phyloP scores from a whole-genome alignment of 2,888 invertebrate genomes.

The Urechis unicinctus region DNA sequence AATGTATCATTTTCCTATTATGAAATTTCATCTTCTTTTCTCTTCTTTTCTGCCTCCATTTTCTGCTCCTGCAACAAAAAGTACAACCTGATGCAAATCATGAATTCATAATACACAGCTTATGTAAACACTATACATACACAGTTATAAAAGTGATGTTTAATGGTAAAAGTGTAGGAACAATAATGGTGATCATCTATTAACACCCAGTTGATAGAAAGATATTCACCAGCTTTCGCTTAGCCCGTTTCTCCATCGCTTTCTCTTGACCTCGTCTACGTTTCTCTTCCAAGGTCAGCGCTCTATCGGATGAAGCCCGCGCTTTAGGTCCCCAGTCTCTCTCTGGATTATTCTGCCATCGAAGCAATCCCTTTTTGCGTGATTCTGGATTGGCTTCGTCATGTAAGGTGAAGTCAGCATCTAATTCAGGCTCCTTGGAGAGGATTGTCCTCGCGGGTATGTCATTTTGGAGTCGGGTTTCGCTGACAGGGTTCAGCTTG shows the following conservation, averaged over 20 bases:
- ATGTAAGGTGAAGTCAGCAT: constrained; percentile 50
- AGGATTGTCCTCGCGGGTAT: constrained; percentile 36
- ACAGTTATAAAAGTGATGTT: too few relatives aligned
- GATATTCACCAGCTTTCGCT: too few relatives aligned
- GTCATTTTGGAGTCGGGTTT: constrained; percentile 29
- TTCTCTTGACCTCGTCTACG: constrained; percentile 8
- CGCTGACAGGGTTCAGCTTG: constrained; percentile 37
- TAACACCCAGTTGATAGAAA: too few relatives aligned
- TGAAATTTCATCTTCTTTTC: too few relatives aligned
- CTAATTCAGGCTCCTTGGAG: constrained; percentile 27
- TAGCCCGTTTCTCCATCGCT: background rate
- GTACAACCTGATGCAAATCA: too few relatives aligned
- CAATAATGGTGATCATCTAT: too few relatives aligned
- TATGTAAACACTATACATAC: too few relatives aligned
- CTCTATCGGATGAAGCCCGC: constrained; percentile 54
- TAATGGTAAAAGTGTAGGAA: too few relatives aligned
- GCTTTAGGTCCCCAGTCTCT: constrained; percentile 89
- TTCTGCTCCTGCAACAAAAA: too few relatives aligned
- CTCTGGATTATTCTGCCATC: constrained; percentile 70
- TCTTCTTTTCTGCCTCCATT: too few relatives aligned
- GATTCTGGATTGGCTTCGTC: constrained; percentile 75
- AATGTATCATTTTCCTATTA: too few relatives aligned
- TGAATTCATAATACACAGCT: too few relatives aligned
- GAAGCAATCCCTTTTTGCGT: constrained; percentile 63
- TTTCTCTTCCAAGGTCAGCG: constrained; percentile 10